Conservation (phyloP, 53 echinoderm and acorn worm species). For the Crossaster papposus region DNA sequence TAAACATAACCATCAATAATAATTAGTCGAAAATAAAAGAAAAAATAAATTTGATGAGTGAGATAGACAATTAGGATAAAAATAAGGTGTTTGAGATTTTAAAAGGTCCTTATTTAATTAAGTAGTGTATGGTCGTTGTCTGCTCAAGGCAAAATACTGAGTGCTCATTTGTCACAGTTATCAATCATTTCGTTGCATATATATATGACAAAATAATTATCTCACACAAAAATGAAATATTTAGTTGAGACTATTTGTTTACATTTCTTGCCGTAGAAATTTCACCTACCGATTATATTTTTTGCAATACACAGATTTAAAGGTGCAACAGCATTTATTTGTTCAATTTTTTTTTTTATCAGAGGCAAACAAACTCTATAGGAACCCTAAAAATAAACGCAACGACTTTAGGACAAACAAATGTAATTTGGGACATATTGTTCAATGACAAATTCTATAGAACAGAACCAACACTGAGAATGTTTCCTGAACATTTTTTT, state of each 20-base stretch:
- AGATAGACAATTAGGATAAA: neutral
- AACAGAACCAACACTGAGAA: too few relatives aligned
- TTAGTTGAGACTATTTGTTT: neutral
- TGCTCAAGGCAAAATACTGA: neutral
- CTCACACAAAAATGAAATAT: neutral
- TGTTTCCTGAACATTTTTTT: too few relatives aligned
- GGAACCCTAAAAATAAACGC: too few relatives aligned
- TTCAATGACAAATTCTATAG: too few relatives aligned
- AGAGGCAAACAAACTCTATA: too few relatives aligned
- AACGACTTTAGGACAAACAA: too few relatives aligned
- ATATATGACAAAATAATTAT: neutral
- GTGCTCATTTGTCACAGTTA: neutral
- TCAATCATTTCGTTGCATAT: neutral
- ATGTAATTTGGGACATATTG: too few relatives aligned
- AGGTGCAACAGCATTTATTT: too few relatives aligned
- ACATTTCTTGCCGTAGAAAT: too few relatives aligned
- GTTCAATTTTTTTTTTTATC: too few relatives aligned
- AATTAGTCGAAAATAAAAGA: neutral
- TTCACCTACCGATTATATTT: too few relatives aligned
- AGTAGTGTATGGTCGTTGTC: neutral
- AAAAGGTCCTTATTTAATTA: neutral
- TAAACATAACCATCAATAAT: neutral
- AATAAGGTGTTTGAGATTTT: neutral
- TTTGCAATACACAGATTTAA: too few relatives aligned
- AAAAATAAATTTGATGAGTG: neutral